A percentile compares a stretch with the other conserved stretches of the same genome.
phyloP scores from a whole-genome alignment of 2,888 invertebrate species.

The Spodoptera exigua region DNA sequence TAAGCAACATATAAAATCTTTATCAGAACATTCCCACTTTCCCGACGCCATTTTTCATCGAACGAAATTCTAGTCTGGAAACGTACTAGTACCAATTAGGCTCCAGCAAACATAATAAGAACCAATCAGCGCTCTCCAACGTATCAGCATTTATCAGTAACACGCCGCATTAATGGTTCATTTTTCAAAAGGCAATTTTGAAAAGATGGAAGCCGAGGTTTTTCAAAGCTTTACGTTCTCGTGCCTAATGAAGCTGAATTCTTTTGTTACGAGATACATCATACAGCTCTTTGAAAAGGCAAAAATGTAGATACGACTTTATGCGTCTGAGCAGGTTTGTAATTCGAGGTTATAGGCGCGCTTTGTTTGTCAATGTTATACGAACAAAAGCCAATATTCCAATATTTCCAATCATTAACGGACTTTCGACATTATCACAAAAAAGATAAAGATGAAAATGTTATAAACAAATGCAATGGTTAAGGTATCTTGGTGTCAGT shows the following conservation, averaged over 20 bases:
- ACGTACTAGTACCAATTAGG: conserved; percentile 24
- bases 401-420: no score
- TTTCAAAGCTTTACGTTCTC: conserved; percentile 60
- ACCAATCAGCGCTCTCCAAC: conserved; percentile 29
- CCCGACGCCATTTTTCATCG: not conserved
- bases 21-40: not conserved
- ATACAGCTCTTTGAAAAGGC: conserved; percentile 46
- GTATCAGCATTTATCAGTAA: conserved; percentile 46
- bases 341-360: conserved; percentile 26
- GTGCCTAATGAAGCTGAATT: conserved; percentile 71
- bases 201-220: conserved; percentile 44
- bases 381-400: no score
- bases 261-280: conserved; percentile 70
- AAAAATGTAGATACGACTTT: conserved; percentile 50
- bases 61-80: not conserved
- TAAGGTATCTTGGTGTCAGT: no score
- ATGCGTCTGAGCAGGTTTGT: conserved; percentile 29
- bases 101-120: conserved; percentile 25
- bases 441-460: no score
- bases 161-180: conserved; percentile 56
- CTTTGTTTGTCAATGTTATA: conserved; percentile 26
- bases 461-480: no score
- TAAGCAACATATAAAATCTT: no score
- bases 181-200: conserved; percentile 66
- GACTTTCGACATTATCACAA: no score